phyloP scores from a whole-genome alignment of 2,888 invertebrate species.

The Lottia scabra region DNA sequence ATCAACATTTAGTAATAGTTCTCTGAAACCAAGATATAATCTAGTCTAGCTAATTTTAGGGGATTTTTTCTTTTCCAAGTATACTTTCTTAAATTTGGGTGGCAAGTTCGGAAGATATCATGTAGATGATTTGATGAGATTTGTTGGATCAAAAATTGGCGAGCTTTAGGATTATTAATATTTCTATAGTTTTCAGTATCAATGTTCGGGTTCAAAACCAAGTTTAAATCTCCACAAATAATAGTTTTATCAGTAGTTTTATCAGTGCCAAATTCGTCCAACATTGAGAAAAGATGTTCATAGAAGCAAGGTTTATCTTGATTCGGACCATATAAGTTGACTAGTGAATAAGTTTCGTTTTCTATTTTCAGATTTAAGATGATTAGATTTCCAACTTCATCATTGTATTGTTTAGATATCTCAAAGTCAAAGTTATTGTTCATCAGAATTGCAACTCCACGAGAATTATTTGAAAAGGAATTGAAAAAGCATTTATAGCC shows the following conservation, averaged over 20 bases:
- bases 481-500: slow-evolving; percentile 4
- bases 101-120: slow-evolving; percentile 10
- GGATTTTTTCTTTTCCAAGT: slow-evolving; percentile 7
- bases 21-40: slow-evolving; percentile 11
- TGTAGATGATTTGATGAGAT: slow-evolving; percentile 8
- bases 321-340: slow-evolving; percentile 21
- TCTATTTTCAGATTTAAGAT: slow-evolving; percentile 5
- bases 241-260: no score
- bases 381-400: slow-evolving; percentile 6
- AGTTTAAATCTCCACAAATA: no score
- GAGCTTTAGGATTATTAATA: slow-evolving; percentile 15
- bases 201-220: no score
- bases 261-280: no score
- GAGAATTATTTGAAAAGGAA: slow-evolving; percentile 5
- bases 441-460: slow-evolving; percentile 17
- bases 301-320: slow-evolving; percentile 14
- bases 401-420: slow-evolving; percentile 2
- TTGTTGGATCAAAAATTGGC: slow-evolving; percentile 4
- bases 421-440: slow-evolving; percentile 20
- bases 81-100: slow-evolving; percentile 6
- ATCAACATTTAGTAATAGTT: slow-evolving; percentile 6
- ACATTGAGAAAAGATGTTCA: background rate
- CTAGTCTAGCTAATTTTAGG: slow-evolving; percentile 13
- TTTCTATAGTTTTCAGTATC: slow-evolving; percentile 1
- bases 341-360: slow-evolving; percentile 1